These are phyloP conservation scores for Pseudococcus jackbeardsleyi DNA, from an alignment of 2,888 invertebrate species.

Conservation along the genomic window DNA sequence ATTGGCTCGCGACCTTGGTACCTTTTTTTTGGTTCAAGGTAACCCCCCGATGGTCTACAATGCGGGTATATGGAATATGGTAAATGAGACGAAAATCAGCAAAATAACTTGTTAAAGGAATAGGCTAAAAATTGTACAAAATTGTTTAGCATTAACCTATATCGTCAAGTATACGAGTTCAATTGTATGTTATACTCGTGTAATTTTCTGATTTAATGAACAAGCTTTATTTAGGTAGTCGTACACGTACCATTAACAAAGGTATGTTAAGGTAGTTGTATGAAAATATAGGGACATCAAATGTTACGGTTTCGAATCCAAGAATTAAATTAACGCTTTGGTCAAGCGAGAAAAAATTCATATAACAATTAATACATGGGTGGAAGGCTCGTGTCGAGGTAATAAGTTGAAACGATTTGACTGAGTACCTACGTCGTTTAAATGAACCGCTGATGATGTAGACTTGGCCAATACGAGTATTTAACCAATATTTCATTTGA, in stretches of 20 bases:
- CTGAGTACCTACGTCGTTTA: neutral
- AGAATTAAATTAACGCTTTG: conserved; percentile 31
- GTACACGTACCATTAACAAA: neutral
- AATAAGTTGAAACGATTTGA: neutral
- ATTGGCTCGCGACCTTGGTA: conserved; percentile 23
- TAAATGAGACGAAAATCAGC: neutral
- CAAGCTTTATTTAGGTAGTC: neutral
- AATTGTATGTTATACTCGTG: neutral
- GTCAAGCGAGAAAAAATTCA: neutral
- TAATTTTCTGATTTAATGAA: conserved; percentile 50
- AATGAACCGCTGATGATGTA: neutral
- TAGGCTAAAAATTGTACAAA: conserved; percentile 19
- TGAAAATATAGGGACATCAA: neutral
- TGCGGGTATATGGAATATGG: neutral
- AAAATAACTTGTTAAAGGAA: neutral
- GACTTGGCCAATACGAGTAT: neutral
- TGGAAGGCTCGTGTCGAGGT: conserved; percentile 9
- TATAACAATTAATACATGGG: neutral
- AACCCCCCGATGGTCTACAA: neutral
- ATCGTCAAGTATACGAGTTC: neutral
- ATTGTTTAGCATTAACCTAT: conserved; percentile 34
- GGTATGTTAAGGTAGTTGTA: neutral
- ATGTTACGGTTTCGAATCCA: neutral
- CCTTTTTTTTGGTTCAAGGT: conserved; percentile 43
- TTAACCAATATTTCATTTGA: conserved; percentile 9